Base-by-base conservation (phyloP, 23 tunicate genomes). In the Phallusia fumigata region DNA sequence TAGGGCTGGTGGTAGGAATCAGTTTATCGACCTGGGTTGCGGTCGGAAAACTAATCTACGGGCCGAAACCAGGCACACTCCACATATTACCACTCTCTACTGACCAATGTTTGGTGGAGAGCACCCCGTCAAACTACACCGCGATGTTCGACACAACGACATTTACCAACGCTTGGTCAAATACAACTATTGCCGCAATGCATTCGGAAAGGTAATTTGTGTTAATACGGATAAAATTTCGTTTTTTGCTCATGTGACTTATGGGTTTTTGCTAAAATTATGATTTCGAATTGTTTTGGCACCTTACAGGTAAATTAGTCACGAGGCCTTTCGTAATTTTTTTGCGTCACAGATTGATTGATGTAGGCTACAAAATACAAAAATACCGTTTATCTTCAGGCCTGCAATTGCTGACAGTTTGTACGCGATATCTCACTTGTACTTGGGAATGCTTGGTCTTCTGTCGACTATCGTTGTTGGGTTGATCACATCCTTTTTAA, bases 11-110 rank as follows among this genome's bases (percentile, higher is more conserved):
- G 18, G 6, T 33, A 21, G 91, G 91, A 21, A 47, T 76, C 6
- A 5, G 32, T 64, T 81, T 81, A 33, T 52, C 85, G 21, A 33
- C 76, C 22, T 87, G 91, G 91, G 64, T 81, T 34, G 74, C 86
- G 18, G 26, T 87, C 24, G 91, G 85, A 18, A 53, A 52, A 75
- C 81, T 81, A 8, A 76, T 82, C 32, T 87, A 87, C 64, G 45
- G 31, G 24, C 79, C 79, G 45, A 33, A 64, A 52, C 91, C 91
- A 0, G 45, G 22, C 58, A 53, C 75, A 53, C 0, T 32, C 2
- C 74, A 51, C 76, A 24, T 58, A n/a, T 30, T 36, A 26, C 91
- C 91, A 31, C 72, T 87, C 33, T 81, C 76, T 0, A 65, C 65
- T 0, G 82, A 81, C 0, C 34, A 79, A 18, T 87, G 91, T 81